These are phyloP conservation scores for Orthosia cruda DNA, from an alignment of 2,888 invertebrate species.

Conservation along the genomic window DNA sequence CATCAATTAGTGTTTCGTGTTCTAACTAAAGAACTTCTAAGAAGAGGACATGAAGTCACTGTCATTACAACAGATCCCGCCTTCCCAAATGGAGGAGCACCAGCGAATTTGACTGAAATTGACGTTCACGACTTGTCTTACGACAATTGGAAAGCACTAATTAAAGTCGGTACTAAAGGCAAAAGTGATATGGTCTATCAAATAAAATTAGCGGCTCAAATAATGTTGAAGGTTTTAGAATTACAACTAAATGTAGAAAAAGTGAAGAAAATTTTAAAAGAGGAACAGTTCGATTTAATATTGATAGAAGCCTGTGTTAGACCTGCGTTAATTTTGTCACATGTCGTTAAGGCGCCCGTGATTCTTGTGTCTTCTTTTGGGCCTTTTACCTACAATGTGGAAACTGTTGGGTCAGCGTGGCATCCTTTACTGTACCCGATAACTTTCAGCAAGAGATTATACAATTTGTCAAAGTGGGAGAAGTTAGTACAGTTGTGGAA, in stretches of 20 bases:
- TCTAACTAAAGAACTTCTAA: slow-evolving; percentile 78
- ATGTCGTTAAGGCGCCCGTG: slow-evolving; percentile 12
- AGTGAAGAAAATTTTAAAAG: slow-evolving; percentile 22
- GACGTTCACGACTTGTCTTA: slow-evolving; percentile 76
- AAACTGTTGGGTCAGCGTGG: slow-evolving; percentile 66
- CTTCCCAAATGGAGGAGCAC: slow-evolving; percentile 66
- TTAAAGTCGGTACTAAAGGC: background rate
- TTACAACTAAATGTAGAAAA: background rate
- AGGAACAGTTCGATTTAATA: slow-evolving; percentile 21
- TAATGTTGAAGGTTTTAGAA: background rate
- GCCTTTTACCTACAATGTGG: slow-evolving; percentile 37
- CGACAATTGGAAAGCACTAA: slow-evolving; percentile 26
- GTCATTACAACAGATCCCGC: slow-evolving; percentile 81
- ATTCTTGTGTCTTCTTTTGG: slow-evolving; percentile 74
- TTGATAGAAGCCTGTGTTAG: slow-evolving; percentile 17
- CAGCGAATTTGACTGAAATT: slow-evolving; percentile 80
- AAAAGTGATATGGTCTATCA: background rate
- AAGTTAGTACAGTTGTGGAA: slow-evolving; percentile 68
- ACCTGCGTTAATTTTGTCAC: slow-evolving; percentile 17
- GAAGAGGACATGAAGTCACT: slow-evolving; percentile 82
- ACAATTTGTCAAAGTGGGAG: slow-evolving; percentile 74
- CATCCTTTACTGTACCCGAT: slow-evolving; percentile 74
- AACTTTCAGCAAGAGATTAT: slow-evolving; percentile 55
- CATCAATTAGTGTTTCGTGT: slow-evolving; percentile 81
- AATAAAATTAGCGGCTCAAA: background rate